Evolutionary conservation across 2,888 invertebrate species (phyloP).

Genomic region (Pristionchus maxplancki): DNA sequence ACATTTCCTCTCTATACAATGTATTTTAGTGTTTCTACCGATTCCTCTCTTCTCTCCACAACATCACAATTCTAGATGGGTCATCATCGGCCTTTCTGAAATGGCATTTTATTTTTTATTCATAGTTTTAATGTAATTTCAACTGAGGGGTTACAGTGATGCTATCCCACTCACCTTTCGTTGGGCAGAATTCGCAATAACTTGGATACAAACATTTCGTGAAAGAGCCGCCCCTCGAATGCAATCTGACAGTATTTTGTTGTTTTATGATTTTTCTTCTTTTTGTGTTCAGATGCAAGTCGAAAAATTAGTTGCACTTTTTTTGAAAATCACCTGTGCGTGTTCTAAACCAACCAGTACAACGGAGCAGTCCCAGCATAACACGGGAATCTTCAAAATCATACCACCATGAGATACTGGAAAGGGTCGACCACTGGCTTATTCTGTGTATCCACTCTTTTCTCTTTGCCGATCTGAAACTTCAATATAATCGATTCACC

Average conservation of each 20-base stretch:
- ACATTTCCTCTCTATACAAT: not conserved
- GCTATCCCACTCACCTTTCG: not conserved
- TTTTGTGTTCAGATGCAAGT: not conserved
- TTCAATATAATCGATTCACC: not conserved
- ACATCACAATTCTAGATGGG: not conserved
- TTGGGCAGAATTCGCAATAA: not conserved
- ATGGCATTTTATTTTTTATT: not conserved
- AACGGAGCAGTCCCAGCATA: too few relatives aligned
- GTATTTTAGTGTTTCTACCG: not conserved
- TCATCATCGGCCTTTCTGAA: not conserved
- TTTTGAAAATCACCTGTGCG: not conserved
- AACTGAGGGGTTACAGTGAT: too few relatives aligned
- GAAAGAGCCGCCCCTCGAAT: not conserved
- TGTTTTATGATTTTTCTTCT: too few relatives aligned
- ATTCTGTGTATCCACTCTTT: not conserved
- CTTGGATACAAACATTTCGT: not conserved
- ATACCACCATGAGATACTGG: not conserved
- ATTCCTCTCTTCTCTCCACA: not conserved
- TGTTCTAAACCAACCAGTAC: too few relatives aligned
- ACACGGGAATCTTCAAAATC: not conserved
- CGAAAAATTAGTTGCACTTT: too few relatives aligned
- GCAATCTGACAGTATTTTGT: not conserved
- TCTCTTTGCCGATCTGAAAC: not conserved
- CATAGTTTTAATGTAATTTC: not conserved
- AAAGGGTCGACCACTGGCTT: not conserved